Conservation (phyloP, 2,113 vertebrate species). For the Aegypius monachus region DNA sequence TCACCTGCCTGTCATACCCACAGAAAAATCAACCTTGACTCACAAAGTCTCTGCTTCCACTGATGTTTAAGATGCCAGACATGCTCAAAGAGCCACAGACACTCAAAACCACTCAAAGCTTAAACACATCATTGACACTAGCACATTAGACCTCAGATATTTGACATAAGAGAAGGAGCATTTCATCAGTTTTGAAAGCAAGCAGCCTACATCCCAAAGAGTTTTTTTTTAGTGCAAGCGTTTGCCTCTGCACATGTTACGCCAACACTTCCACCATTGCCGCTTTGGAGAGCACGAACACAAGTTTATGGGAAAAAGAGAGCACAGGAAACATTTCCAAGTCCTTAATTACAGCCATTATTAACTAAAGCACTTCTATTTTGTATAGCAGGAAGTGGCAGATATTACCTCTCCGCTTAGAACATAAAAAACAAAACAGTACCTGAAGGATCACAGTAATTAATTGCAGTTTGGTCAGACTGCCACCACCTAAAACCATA, state of each 20-base stretch:
- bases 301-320: background rate
- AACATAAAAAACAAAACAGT: background rate
- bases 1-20: background rate
- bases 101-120: background rate
- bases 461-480: background rate
- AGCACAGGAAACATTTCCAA: background rate
- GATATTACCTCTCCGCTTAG: background rate
- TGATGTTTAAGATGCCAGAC: background rate
- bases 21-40: background rate
- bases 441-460: background rate
- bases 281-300: background rate
- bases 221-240: background rate
- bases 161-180: background rate
- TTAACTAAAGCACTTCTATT: background rate
- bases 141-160: background rate
- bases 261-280: background rate
- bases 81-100: background rate
- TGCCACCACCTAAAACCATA: background rate
- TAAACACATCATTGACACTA: background rate
- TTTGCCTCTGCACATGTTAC: background rate
- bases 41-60: background rate
- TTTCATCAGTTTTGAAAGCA: background rate
- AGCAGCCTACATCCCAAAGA: background rate
- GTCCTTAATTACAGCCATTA: background rate
- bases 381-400: background rate